phyloP scores from a whole-genome alignment of 2,888 invertebrate species.

The Ectobius pallidus region DNA sequence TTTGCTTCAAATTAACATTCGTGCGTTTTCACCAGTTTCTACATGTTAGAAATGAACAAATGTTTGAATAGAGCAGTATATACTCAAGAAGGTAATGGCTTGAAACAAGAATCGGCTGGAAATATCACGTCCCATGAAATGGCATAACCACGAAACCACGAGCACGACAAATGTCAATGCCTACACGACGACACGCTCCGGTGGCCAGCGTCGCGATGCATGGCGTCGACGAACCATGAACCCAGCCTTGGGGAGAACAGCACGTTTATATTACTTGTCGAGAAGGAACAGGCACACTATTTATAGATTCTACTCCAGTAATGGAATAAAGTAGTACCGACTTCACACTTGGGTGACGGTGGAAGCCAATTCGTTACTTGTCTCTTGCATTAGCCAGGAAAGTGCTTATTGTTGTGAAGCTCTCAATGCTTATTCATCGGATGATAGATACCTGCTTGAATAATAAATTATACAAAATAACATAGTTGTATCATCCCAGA shows the following conservation, averaged over 20 bases:
- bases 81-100: background rate
- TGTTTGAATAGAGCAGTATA: too few species aligned
- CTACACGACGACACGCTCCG: background rate
- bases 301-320: background rate
- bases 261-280: background rate
- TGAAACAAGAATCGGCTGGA: background rate
- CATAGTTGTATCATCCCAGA: too few species aligned
- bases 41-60: too few species aligned
- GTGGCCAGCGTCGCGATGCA: background rate
- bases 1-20: too few species aligned
- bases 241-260: background rate
- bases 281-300: background rate
- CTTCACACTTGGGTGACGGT: background rate
- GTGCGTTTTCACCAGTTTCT: too few species aligned
- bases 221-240: background rate
- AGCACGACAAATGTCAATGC: background rate
- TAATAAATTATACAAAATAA: too few species aligned
- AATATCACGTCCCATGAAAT: constrained; percentile 14
- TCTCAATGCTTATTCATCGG: too few species aligned
- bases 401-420: too few species aligned
- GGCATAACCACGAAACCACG: constrained; percentile 12
- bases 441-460: too few species aligned
- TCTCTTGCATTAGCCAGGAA: too few species aligned
- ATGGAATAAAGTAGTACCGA: background rate
- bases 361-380: too few species aligned